These are phyloP conservation scores for Rhinolophus sinicus DNA, from an alignment of 2,113 vertebrate genomes.

Conservation along the genomic window DNA sequence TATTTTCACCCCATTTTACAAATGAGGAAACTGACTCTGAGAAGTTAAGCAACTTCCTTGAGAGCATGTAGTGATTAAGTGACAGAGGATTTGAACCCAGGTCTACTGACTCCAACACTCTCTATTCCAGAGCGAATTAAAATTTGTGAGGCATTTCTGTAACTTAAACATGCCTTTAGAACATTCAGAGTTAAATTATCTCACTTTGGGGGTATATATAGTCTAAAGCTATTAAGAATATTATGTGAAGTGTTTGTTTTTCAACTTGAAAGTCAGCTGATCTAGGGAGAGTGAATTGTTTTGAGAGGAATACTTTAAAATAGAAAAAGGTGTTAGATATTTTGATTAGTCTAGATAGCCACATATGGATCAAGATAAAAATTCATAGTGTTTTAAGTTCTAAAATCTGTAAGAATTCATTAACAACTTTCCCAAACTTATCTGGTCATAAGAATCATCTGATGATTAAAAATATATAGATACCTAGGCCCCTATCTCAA, in stretches of 20 bases:
- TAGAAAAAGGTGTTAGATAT: neutral
- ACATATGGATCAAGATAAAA: neutral
- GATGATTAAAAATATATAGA: neutral
- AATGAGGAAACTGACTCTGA: neutral
- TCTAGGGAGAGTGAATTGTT: neutral
- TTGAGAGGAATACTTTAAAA: neutral
- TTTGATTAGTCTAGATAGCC: neutral
- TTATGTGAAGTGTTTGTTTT: constrained; percentile 13
- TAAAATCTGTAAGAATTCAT: neutral
- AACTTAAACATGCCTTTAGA: neutral
- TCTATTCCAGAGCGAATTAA: neutral
- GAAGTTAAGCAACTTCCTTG: neutral
- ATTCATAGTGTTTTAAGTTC: neutral
- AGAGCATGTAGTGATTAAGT: neutral
- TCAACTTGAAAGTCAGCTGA: neutral
- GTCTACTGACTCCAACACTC: neutral
- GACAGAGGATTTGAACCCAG: neutral
- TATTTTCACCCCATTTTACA: neutral
- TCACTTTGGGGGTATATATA: neutral
- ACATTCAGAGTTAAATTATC: neutral
- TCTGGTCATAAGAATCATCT: neutral
- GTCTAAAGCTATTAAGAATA: neutral
- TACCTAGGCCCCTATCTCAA: neutral
- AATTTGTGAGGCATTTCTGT: neutral
- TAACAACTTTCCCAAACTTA: neutral